These are phyloP conservation scores for Meghimatium bilineatum DNA, from an alignment of 2,888 invertebrate species.

Conservation along the genomic window DNA sequence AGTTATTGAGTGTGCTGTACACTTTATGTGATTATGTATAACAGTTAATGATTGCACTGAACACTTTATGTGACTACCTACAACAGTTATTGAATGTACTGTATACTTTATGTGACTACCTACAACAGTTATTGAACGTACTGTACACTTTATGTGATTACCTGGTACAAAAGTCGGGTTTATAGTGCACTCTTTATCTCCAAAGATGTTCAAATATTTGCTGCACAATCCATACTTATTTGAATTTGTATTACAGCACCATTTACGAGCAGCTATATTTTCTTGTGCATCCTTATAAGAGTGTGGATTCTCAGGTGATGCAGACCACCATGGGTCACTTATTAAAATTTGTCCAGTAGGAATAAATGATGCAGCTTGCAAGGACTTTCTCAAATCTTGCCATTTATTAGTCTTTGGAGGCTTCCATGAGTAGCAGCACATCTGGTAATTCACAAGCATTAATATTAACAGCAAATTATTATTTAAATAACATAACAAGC, in stretches of 20 bases:
- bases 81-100: too few relatives aligned
- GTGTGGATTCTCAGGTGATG: background rate
- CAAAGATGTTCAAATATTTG: background rate
- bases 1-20: too few relatives aligned
- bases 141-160: too few relatives aligned
- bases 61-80: background rate
- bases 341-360: background rate
- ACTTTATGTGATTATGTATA: too few relatives aligned
- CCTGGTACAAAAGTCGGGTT: constrained; percentile 1
- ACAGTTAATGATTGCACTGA: background rate
- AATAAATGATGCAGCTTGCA: background rate
- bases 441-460: background rate
- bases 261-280: background rate
- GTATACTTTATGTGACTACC: too few relatives aligned
- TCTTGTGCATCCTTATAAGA: constrained; percentile 4
- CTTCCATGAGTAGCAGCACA: background rate
- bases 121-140: too few relatives aligned
- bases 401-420: too few relatives aligned
- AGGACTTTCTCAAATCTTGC: background rate
- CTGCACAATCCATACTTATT: background rate
- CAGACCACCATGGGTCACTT: constrained; percentile 11
- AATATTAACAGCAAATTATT: background rate
- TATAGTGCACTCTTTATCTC: background rate
- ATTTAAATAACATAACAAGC: too few relatives aligned
- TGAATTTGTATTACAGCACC: constrained; percentile 2